Percentiles rank a stretch among this genome's conserved stretches.
phyloP scores from a whole-genome alignment of 2,888 invertebrate species.

The Eretmocerus hayati region DNA sequence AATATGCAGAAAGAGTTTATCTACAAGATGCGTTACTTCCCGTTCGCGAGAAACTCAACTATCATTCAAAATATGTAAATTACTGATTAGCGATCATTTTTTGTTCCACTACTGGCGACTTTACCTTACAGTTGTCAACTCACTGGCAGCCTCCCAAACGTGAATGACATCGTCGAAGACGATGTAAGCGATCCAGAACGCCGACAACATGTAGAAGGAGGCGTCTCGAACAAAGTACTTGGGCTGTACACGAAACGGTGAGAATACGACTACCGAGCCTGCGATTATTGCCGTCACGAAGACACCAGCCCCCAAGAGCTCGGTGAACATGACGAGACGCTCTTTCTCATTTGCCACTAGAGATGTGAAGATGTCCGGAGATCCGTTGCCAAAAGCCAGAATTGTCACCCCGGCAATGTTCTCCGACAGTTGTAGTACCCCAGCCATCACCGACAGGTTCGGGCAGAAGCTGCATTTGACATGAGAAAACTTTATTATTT shows the following conservation, averaged over 20 bases:
- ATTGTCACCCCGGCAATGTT: constrained; percentile 61
- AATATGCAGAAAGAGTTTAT: too few relatives aligned
- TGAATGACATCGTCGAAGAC: constrained; percentile 46
- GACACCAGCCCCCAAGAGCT: constrained; percentile 53
- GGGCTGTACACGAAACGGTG: constrained; percentile 48
- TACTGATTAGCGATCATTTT: too few relatives aligned
- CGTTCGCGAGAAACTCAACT: too few relatives aligned
- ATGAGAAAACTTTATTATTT: too few relatives aligned
- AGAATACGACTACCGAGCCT: constrained; percentile 52
- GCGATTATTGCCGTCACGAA: constrained; percentile 57
- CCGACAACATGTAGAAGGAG: constrained; percentile 41
- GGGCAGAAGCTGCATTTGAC: constrained; percentile 54
- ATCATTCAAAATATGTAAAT: too few relatives aligned
- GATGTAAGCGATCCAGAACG: constrained; percentile 49
- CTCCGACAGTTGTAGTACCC: constrained; percentile 48
- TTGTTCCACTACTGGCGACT: too few relatives aligned
- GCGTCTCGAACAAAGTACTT: constrained; percentile 36
- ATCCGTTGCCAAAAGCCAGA: constrained; percentile 64
- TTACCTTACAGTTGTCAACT: too few relatives aligned
- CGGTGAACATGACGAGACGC: constrained; percentile 44
- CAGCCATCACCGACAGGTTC: constrained; percentile 49
- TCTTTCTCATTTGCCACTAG: constrained; percentile 49
- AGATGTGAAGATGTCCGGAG: constrained; percentile 62
- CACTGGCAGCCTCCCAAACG: constrained; percentile 49
- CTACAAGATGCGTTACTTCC: too few relatives aligned